Percentiles rank a stretch among this genome's conserved stretches.
phyloP scores from a whole-genome alignment of 1,140 invertebrate genomes.

The Bombus terrestris region DNA sequence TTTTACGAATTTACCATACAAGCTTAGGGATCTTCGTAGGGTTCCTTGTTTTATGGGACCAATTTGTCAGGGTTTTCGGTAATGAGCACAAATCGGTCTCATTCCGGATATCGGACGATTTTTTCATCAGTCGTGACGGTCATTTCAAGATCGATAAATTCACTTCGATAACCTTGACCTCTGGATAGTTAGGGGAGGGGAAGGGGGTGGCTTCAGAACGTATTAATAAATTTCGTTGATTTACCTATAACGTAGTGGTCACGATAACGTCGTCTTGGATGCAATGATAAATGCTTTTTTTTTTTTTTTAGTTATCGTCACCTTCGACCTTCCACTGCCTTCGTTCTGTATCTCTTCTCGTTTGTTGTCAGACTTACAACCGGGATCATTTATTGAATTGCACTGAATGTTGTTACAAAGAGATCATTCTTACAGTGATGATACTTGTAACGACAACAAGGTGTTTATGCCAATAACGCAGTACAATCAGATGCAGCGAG shows the following conservation, averaged over 20 bases:
- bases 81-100: neutral
- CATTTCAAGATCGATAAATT: conserved; percentile 46
- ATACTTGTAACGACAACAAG: too few relatives aligned
- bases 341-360: conserved; percentile 7
- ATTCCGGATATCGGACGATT: neutral
- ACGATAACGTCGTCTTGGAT: conserved; percentile 34
- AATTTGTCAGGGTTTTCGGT: neutral
- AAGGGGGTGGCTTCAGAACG: neutral
- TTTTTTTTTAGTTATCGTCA: conserved; percentile 49
- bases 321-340: conserved; percentile 19
- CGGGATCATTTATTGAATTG: too few relatives aligned
- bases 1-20: too few relatives aligned
- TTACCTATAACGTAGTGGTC: conserved; percentile 33
- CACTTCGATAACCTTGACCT: conserved; percentile 47
- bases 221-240: conserved; percentile 26
- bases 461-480: too few relatives aligned
- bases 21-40: neutral
- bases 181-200: neutral
- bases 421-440: too few relatives aligned
- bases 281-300: conserved; percentile 44
- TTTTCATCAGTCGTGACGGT: conserved; percentile 8
- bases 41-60: neutral
- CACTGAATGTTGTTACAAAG: too few relatives aligned
- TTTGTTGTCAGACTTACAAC: too few relatives aligned
- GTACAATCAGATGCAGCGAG: too few relatives aligned